Evolutionary conservation across 2,888 invertebrate species (phyloP), one percentile per base, ranked within the genome.

Genomic region (Eledona agricola): DNA sequence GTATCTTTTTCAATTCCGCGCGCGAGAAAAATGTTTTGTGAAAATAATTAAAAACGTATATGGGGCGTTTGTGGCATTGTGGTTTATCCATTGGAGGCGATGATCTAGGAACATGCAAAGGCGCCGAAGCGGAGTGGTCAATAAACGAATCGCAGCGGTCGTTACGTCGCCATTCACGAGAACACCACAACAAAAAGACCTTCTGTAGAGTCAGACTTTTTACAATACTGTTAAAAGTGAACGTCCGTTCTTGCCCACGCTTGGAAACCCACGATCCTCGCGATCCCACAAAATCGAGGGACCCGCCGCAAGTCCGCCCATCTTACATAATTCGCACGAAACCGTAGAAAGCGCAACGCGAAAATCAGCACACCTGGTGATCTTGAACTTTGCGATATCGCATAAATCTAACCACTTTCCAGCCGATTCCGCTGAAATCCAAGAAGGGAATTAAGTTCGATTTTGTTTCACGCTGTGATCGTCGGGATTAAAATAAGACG

Each of bases 241-340:
- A 54, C 45, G 54, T 49, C 54, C 54, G 47, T 43, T 49, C 43
- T 43, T 54, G 34, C 54, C 54, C 50, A 54, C 54, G 54, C 47
- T 47, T 47, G 47, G 26, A 37, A 47, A 47, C 47, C 47, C 47
- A 47, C 47, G 47, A 45, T 32, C 32, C 31, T 34, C 26, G 25
- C 35, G 34, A 35, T n/a, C 13, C 12, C 32, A 42, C 29, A n/a
- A 43, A 22, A 31, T 22, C n/a, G 15, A 7, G 37, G 10, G 25
- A 22, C 37, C 13, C 4, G n/a, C n/a, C n/a, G n/a, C n/a, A n/a
- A n/a, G n/a, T n/a, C n/a, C n/a, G n/a, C n/a, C n/a, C n/a, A n/a
- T n/a, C n/a, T n/a, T n/a, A n/a, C n/a, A n/a, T n/a, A n/a, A n/a
- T n/a, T n/a, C n/a, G n/a, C n/a, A n/a, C n/a, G n/a, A n/a, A n/a